Evolutionary conservation across 2,888 invertebrate genomes (phyloP).

Genomic region (Girardia tigrina): DNA sequence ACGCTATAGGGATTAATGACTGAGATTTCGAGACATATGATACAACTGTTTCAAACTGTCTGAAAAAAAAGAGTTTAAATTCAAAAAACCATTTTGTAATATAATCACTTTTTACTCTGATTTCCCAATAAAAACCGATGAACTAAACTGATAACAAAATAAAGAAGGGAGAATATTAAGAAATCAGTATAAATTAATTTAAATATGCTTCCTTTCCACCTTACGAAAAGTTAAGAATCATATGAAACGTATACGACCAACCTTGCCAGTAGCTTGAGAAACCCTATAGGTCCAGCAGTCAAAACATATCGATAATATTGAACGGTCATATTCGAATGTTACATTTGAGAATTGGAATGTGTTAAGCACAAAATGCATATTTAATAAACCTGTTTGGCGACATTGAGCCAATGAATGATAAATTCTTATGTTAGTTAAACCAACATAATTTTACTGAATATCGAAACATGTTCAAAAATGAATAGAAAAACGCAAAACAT

Average conservation of each 20-base stretch:
- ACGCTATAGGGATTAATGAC: slow-evolving; percentile 25
- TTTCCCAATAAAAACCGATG: background rate
- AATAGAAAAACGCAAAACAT: no score
- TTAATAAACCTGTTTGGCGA: no score
- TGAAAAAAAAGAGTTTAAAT: no score
- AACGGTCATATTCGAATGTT: no score
- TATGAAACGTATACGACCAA: background rate
- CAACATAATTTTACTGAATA: no score
- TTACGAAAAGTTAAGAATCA: slow-evolving; percentile 1
- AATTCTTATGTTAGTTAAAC: no score
- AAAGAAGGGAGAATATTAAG: background rate
- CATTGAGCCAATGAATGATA: no score
- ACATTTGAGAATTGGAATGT: no score
- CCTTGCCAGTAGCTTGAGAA: background rate
- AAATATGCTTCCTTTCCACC: background rate
- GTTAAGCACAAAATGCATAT: no score
- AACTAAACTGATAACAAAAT: background rate
- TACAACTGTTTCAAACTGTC: slow-evolving; percentile 28
- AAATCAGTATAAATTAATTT: background rate
- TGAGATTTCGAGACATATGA: slow-evolving; percentile 23
- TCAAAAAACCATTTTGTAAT: background rate
- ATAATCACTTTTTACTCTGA: background rate
- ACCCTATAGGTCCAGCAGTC: background rate
- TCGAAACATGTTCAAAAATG: no score
- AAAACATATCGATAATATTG: background rate